Evolutionary conservation across 1,140 invertebrate genomes (phyloP).

Genomic region (Ruditapes philippinarum): DNA sequence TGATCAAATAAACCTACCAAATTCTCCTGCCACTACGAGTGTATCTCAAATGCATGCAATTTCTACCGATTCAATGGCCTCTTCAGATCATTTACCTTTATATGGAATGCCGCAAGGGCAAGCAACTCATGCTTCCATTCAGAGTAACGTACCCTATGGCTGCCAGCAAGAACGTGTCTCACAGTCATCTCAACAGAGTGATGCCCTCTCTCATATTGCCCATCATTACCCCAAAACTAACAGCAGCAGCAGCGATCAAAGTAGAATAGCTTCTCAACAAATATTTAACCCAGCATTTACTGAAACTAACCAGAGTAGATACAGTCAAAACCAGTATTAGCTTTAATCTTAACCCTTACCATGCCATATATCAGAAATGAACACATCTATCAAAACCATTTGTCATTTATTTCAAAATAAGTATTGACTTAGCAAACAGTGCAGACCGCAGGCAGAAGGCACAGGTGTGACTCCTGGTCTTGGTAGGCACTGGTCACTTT

Average conservation of each 20-base stretch:
- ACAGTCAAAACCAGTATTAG: conserved; percentile 25
- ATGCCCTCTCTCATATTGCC: conserved; percentile 32
- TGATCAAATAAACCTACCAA: not conserved
- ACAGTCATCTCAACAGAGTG: not conserved
- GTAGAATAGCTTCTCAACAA: not conserved
- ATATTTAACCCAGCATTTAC: conserved; percentile 32
- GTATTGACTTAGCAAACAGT: too few relatives aligned
- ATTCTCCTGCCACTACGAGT: not conserved
- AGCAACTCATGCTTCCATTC: not conserved
- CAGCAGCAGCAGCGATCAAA: not conserved
- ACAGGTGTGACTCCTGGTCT: too few relatives aligned
- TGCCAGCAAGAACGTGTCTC: not conserved
- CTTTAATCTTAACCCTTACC: too few relatives aligned
- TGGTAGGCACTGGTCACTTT: too few relatives aligned
- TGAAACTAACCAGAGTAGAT: not conserved
- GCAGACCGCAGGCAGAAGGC: too few relatives aligned
- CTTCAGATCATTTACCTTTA: not conserved
- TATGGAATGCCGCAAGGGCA: not conserved
- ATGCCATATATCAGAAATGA: too few relatives aligned
- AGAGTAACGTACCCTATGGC: not conserved
- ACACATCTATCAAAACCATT: too few relatives aligned
- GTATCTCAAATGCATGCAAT: not conserved
- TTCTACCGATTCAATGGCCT: not conserved
- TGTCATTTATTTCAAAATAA: too few relatives aligned
- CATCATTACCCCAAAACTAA: conserved; percentile 29